Percentiles rank a stretch among this genome's conserved stretches.
phyloP scores from a whole-genome alignment of 2,113 vertebrate species.

The Sylvietta virens region DNA sequence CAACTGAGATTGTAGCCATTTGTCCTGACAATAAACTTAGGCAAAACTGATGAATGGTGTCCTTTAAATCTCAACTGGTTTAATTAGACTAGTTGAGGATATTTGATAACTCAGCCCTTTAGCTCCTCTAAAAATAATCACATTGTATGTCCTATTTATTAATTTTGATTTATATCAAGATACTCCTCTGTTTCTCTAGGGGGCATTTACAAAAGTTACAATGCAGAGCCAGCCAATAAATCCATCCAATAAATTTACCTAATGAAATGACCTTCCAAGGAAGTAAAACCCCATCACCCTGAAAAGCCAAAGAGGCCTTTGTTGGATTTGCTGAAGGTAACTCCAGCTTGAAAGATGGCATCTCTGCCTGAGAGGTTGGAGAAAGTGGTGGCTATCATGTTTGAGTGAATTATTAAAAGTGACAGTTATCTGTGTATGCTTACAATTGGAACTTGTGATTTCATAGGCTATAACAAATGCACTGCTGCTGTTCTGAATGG shows the following conservation, averaged over 20 bases:
- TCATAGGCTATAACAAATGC: conserved; percentile 9
- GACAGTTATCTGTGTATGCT: conserved; percentile 35
- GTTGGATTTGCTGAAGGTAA: background rate
- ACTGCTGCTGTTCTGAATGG: conserved; percentile 57
- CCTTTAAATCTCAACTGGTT: background rate
- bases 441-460: conserved; percentile 35
- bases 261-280: conserved; percentile 18
- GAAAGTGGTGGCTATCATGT: conserved; percentile 17
- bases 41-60: background rate
- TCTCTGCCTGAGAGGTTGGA: background rate
- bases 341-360: background rate
- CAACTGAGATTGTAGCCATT: background rate
- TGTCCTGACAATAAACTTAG: conserved; percentile 6
- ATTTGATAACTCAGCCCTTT: background rate
- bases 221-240: background rate
- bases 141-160: background rate
- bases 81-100: background rate
- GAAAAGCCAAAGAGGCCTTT: background rate
- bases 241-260: background rate
- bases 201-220: conserved; percentile 6
- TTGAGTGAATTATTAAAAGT: conserved; percentile 43
- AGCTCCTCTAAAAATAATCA: background rate
- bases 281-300: background rate
- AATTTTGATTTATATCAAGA: background rate
- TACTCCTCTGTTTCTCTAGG: background rate